Base-by-base conservation (phyloP, 2,888 invertebrate genomes). In the Lordiphosa fenestrarum region DNA sequence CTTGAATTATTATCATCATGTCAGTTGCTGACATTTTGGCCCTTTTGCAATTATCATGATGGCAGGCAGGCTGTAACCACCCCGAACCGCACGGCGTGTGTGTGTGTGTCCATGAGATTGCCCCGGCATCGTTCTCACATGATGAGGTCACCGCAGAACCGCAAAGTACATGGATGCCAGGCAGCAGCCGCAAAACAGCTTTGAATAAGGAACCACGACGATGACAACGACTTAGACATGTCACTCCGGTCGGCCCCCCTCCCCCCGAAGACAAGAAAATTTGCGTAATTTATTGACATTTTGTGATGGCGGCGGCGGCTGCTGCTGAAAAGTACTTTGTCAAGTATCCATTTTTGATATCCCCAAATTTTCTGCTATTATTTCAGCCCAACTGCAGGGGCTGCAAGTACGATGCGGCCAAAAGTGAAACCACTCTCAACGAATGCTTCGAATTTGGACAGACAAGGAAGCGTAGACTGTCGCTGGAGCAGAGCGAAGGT, bases 331-430 rank as follows among this genome's bases (percentile, higher is more conserved):
- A 23, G 13, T 40, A 51, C 35, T 39, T 25, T 46, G 35, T 25
- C 7, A 39, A 38, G 25, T n/a, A 23, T 13, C 12, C n/a, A 30
- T 9, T 23, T 35, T 1, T 15, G 15, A 15, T 15, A 15, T 1
- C 15, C 15, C 15, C 15, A 15, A 39, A 21, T 35, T 36, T 12
- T n/a, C n/a, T 9, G 6, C 19, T 36, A 19, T 46, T 51, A 41
- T 81, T 85, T 19, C 69, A 89, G 89, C 68, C 84, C 60, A 87
- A 81, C 66, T 89, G 88, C 69, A 89, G 86, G 69, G 72, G 83
- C 69, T 89, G 89, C 77, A 88, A 89, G 76, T 89, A 89, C 63
- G 89, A 89, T 71, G 82, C 81, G 53, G 82, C 89, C 50, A 84
- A 81, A 61, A 85, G 80, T 30, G 88, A 89, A 61, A 86, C 86